Evolutionary conservation across 1,140 invertebrate species (phyloP), one percentile per base, ranked within the genome.

Genomic region (Musca domestica): DNA sequence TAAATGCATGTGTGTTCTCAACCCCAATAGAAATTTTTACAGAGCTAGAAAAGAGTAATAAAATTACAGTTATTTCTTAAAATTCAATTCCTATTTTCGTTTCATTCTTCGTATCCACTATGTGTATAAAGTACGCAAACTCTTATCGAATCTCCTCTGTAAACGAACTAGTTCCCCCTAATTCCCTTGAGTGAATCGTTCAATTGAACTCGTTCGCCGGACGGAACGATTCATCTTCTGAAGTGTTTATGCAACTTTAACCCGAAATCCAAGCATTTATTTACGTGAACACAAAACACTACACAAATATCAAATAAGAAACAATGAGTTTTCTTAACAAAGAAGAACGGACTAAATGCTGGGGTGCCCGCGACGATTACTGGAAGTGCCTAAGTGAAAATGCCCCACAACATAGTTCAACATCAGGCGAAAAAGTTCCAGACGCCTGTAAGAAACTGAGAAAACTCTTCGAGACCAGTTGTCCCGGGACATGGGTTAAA

Each of bases 401-500:
- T 76, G 80, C 87, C 84, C 76, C 86, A 81, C 78, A 82, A 65
- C 70, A 81, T 19, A 79, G 75, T 51, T 78, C 78, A 25, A 82
- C 79, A 25, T 81, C 75, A 63, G 78, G 77, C 4, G 76, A 78
- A 73, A 74, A 74, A 74, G 74, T 80, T 61, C 84, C 86, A 9
- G 84, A 85, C 70, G 85, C 86, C 64, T 97, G 95, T 83, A 77
- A 83, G 70, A 84, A 91, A 76, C 82, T 92, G 71, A 88, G 93
- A 67, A 88, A 90, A 83, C 64, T 88, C 20, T 97, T 93, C 84
- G 93, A 95, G 86, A 86, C 87, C 63, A 88, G 87, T 17, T 98
- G 95, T 81, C 91, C 93, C n/a, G 80, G 87, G 15, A 89, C 92
- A 82, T 98, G 95, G 95, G 93, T 96, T 12, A 95, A 93, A 83